Percentiles rank a stretch among this genome's conserved stretches.
These are phyloP conservation scores for Nothura maculosa DNA, from an alignment of 2,797 vertebrate species.

Conservation along the genomic window DNA sequence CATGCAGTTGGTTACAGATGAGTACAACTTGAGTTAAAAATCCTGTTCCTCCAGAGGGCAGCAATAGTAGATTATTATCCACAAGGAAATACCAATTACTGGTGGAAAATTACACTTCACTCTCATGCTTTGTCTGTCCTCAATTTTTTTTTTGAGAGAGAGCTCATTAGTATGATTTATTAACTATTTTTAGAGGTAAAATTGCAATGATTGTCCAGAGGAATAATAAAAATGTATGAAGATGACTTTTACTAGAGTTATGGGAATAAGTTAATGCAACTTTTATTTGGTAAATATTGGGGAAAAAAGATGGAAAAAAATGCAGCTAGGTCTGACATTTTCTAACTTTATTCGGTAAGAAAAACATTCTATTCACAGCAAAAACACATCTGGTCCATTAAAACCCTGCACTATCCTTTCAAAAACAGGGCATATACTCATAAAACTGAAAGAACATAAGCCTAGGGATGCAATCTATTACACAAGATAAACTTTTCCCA, in stretches of 20 bases:
- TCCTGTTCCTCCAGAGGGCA: neutral
- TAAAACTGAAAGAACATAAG: neutral
- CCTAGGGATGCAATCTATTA: neutral
- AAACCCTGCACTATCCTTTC: neutral
- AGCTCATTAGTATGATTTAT: neutral
- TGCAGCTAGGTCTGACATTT: neutral
- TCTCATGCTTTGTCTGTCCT: neutral
- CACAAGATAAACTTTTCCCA: neutral
- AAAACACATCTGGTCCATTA: neutral
- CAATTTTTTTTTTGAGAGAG: neutral
- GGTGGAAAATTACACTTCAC: accelerated
- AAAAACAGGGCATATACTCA: conserved; percentile 4
- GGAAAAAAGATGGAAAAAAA: neutral
- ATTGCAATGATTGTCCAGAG: neutral
- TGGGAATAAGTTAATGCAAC: neutral
- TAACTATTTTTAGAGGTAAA: neutral
- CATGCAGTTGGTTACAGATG: neutral
- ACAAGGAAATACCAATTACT: accelerated
- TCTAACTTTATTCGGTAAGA: neutral
- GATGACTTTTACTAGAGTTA: neutral
- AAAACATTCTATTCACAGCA: neutral
- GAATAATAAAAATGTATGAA: neutral
- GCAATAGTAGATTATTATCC: neutral
- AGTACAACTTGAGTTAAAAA: neutral
- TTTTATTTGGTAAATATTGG: neutral